Evolutionary conservation across 30 jellyfish, hydroid and myxozoan species (phyloP).

Genomic region (Cassiopea xamachana): DNA sequence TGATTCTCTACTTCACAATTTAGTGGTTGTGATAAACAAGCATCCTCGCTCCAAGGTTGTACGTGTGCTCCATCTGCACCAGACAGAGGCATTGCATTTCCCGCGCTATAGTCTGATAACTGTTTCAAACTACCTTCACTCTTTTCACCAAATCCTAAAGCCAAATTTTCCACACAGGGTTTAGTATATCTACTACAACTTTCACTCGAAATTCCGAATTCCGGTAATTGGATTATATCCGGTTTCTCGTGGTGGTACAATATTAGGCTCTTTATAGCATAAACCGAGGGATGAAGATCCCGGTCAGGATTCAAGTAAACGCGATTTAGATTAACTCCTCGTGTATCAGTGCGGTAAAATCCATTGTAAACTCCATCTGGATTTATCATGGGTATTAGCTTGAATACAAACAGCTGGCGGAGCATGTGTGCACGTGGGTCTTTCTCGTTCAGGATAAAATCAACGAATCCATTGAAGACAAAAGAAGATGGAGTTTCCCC

Average conservation of each 20-base stretch:
- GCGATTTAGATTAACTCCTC: slow-evolving; percentile 95
- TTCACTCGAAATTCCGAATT: not conserved
- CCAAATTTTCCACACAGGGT: not conserved
- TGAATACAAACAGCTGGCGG: slow-evolving; percentile 77
- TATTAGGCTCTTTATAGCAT: slow-evolving; percentile 76
- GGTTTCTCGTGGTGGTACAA: slow-evolving; percentile 68
- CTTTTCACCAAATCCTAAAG: no score
- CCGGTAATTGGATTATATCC: not conserved
- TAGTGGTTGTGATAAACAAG: no score
- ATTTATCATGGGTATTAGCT: slow-evolving; percentile 91
- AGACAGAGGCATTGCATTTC: no score
- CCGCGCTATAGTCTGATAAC: no score
- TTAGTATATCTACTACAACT: not conserved
- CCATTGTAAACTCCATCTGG: slow-evolving; percentile 98
- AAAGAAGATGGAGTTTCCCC: slow-evolving; percentile 97
- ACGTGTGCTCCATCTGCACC: no score
- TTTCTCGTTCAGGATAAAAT: slow-evolving; percentile 67
- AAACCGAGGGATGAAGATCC: slow-evolving; percentile 85
- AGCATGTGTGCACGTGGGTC: slow-evolving; percentile 83
- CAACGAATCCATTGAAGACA: slow-evolving; percentile 91
- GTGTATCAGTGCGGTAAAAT: slow-evolving; percentile 87
- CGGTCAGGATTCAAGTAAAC: slow-evolving; percentile 85
- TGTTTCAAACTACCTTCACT: no score
- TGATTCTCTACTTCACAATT: no score
- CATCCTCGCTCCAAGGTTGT: no score